phyloP scores from a whole-genome alignment of 2,888 invertebrate genomes.

The Diaprepes abbreviatus region DNA sequence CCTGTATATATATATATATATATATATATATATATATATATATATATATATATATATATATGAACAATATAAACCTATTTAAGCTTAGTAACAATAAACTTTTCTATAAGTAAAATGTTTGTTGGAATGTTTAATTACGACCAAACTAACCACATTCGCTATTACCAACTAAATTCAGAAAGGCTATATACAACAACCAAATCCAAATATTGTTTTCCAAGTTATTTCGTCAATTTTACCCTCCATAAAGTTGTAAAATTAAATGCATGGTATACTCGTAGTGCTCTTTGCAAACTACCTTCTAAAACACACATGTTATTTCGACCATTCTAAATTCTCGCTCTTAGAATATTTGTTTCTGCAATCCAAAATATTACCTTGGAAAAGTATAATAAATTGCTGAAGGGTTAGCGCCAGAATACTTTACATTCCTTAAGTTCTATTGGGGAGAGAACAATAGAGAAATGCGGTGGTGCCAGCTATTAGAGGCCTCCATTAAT shows the following conservation, averaged over 20 bases:
- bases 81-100: too few species aligned
- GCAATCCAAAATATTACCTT: slow-evolving; percentile 2
- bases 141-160: too few species aligned
- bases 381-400: slow-evolving; percentile 1
- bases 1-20: too few species aligned
- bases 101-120: too few species aligned
- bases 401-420: background rate
- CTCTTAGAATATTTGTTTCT: background rate
- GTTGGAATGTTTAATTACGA: too few species aligned
- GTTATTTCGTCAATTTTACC: background rate
- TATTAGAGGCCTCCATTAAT: background rate
- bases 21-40: too few species aligned
- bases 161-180: too few species aligned
- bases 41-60: too few species aligned
- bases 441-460: background rate
- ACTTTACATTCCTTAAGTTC: slow-evolving; percentile 6
- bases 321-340: background rate
- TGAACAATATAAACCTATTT: too few species aligned
- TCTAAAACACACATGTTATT: slow-evolving; percentile 11
- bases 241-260: background rate
- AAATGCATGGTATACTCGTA: background rate
- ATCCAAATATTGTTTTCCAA: background rate
- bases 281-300: background rate
- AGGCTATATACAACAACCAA: too few species aligned
- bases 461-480: background rate